Evolutionary conservation across 2,113 vertebrate genomes (phyloP).

Genomic region (Xiphorhynchus elegans): DNA sequence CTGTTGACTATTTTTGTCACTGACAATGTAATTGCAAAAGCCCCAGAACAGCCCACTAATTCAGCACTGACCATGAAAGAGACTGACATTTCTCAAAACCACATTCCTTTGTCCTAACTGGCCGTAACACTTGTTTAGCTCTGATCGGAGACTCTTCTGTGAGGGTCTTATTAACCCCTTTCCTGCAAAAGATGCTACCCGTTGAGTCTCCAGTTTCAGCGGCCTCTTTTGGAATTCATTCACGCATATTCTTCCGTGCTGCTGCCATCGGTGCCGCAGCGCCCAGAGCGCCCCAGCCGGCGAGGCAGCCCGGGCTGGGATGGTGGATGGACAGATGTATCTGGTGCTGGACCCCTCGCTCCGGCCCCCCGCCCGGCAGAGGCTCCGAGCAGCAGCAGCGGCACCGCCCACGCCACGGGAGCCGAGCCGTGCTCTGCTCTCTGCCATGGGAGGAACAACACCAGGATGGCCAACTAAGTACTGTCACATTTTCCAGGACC

Average conservation of each 20-base stretch:
- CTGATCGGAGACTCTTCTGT: background rate
- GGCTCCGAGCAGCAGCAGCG: background rate
- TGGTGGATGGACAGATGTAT: too few relatives aligned
- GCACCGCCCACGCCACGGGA: background rate
- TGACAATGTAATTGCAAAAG: background rate
- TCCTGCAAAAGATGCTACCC: background rate
- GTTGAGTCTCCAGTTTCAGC: background rate
- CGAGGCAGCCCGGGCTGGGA: rapidly evolving
- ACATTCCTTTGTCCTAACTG: background rate
- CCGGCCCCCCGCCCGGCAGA: rapidly evolving
- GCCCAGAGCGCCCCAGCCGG: background rate
- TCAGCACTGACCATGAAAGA: background rate
- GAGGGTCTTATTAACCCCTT: background rate
- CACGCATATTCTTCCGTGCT: background rate
- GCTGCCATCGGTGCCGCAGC: background rate
- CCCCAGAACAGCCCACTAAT: background rate
- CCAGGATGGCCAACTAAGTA: background rate
- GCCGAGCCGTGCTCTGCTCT: background rate
- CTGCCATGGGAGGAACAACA: background rate
- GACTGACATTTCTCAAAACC: background rate
- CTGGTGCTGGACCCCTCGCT: rapidly evolving
- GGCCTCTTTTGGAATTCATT: background rate
- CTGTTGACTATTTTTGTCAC: background rate
- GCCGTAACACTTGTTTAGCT: background rate
- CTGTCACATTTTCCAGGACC: background rate